phyloP scores from a whole-genome alignment of 2,888 invertebrate genomes.

The Noctua janthina region DNA sequence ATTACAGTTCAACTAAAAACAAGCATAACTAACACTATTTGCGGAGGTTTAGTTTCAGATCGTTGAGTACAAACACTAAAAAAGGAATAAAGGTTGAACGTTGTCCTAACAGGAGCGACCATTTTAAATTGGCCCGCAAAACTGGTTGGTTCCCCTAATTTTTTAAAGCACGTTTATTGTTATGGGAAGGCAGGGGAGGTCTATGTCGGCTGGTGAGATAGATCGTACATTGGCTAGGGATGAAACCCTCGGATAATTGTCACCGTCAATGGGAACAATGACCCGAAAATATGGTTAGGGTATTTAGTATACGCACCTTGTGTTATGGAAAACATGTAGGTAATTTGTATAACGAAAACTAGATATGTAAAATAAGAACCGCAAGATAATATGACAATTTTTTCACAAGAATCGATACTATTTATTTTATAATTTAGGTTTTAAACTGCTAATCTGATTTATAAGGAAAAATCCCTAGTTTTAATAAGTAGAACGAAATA shows the following conservation, averaged over 20 bases:
- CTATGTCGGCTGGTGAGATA: constrained; percentile 63
- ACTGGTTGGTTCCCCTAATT: constrained; percentile 8
- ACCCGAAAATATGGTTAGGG: constrained; percentile 73
- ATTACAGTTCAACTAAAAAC: constrained; percentile 47
- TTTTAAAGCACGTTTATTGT: constrained; percentile 33
- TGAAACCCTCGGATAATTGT: constrained; percentile 79
- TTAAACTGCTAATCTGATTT: too few species aligned
- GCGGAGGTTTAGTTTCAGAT: constrained; percentile 62
- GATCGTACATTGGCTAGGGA: constrained; percentile 73
- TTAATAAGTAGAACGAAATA: not conserved
- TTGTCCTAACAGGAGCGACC: constrained; percentile 63
- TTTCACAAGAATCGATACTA: not conserved
- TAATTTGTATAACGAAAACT: constrained; percentile 43
- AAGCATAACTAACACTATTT: constrained; percentile 53
- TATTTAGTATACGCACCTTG: constrained; percentile 53
- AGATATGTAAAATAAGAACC: not conserved
- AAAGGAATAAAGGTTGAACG: constrained; percentile 72
- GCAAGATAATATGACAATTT: not conserved
- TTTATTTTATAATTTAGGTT: not conserved
- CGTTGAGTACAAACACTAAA: constrained; percentile 71
- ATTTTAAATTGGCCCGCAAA: constrained; percentile 50
- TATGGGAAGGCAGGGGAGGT: constrained; percentile 52
- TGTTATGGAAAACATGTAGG: constrained; percentile 53
- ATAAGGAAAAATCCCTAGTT: not conserved
- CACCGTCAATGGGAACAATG: constrained; percentile 76